Base-by-base conservation (phyloP, 1,140 invertebrate species). In the Drosophila nikananu region DNA sequence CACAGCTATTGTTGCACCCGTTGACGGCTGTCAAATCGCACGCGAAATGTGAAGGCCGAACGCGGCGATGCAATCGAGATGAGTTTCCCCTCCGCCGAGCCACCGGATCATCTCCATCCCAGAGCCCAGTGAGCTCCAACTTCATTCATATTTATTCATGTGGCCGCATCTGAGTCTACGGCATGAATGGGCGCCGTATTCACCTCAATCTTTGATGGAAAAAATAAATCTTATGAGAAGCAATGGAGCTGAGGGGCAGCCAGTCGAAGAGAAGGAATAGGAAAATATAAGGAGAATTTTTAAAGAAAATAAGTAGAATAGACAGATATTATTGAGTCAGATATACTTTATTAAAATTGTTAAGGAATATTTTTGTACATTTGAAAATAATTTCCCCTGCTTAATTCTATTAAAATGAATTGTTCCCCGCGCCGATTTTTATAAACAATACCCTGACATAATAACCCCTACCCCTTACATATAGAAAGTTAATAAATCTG, bases 21-120 rank as follows among this genome's bases (percentile, higher is more conserved):
- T 72, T 73, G 67, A 61, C 35, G 71, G 67, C 67, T 73, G 68
- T 60, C 76, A 76, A 66, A 55, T 78, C 74, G 49, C 77, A 84
- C 67, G 84, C 77, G 63, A 87, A 87, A 87, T 87, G 83, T 87
- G 83, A 87, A 87, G 83, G 83, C 81, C 83, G 75, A 52, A n/a
- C 51, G 51, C 51, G 51, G 46, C 66, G 39, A 54, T 79, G 76
- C 76, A 79, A 86, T 48, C 61, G 55, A 73, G 68, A 63, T 71
- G 81, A 67, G 5, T 39, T 21, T 52, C 61, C 21, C 51, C 27
- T 10, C 48, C 27, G 17, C 32, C 32, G 27, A 19, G 9, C 23
- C 46, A 3, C 39, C 30, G 19, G 35, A 57, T 37, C 51, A 41
- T 68, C 41, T 52, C 37, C 60, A 49, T 27, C 32, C 17, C 48